Evolutionary conservation across 64 coral and sea anemone genomes (phyloP).

Genomic region (Montipora sp.): DNA sequence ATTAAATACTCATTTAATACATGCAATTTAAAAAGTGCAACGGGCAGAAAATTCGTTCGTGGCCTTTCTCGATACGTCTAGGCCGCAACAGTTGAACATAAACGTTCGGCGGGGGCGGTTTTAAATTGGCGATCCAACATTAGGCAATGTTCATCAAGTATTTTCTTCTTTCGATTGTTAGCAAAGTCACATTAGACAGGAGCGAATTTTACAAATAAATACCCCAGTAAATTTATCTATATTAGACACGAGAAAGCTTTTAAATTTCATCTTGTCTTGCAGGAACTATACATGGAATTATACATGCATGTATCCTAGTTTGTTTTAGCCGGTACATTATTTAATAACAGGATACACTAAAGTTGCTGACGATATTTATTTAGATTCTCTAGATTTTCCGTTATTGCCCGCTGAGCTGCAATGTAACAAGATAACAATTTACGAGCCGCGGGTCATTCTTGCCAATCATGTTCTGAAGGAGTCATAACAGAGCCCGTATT

Average conservation of each 20-base stretch:
- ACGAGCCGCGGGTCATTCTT: constrained; percentile 1
- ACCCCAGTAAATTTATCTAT: neutral
- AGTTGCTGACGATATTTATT: constrained; percentile 30
- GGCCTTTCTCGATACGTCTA: too few relatives aligned
- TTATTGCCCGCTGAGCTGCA: neutral
- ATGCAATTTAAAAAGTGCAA: too few relatives aligned
- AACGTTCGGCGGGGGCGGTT: too few relatives aligned
- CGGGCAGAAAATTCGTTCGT: too few relatives aligned
- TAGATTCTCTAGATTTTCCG: neutral
- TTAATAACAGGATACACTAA: neutral
- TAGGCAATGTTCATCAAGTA: too few relatives aligned
- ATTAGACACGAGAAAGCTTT: neutral
- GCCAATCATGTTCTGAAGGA: neutral
- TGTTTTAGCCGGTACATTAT: neutral
- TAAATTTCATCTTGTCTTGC: neutral
- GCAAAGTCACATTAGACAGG: neutral
- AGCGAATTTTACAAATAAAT: neutral
- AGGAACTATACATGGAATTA: neutral
- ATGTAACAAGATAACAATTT: neutral
- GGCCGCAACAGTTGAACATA: too few relatives aligned
- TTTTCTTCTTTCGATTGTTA: too few relatives aligned
- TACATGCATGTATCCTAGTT: neutral
- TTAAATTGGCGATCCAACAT: too few relatives aligned
- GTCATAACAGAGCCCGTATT: neutral
- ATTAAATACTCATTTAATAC: too few relatives aligned